These are phyloP conservation scores for Mylabris sibirica DNA, from an alignment of 2,888 invertebrate species.

Conservation along the genomic window DNA sequence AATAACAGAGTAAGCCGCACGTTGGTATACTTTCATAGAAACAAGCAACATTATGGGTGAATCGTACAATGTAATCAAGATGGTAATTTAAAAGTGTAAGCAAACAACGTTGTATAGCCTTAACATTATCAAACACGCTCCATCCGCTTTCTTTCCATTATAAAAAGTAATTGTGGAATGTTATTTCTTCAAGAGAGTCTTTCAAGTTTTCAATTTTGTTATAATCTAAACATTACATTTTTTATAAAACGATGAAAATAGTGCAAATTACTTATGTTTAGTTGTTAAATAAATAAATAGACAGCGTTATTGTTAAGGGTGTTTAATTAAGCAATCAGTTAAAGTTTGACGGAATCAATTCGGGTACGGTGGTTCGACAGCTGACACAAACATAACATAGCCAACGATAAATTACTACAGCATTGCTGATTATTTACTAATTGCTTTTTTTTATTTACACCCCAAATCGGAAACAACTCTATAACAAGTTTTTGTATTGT, in stretches of 20 bases:
- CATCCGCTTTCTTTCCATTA: neutral
- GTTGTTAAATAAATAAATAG: conserved; percentile 39
- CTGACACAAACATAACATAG: conserved; percentile 41
- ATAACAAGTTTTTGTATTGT: neutral
- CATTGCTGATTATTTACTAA: conserved; percentile 34
- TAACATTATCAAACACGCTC: neutral
- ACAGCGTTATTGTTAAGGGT: conserved; percentile 33
- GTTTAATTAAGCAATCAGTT: conserved; percentile 46
- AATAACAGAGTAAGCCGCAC: conserved; percentile 8
- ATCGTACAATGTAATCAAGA: conserved; percentile 7
- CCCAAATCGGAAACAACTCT: neutral
- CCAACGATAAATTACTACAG: conserved; percentile 35
- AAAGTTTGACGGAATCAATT: conserved; percentile 42
- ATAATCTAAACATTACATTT: neutral
- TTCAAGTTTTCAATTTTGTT: neutral
- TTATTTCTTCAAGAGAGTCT: neutral
- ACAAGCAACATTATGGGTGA: neutral
- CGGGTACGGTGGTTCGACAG: conserved; percentile 41
- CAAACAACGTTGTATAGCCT: neutral
- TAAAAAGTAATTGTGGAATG: neutral
- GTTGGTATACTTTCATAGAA: neutral
- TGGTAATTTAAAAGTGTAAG: conserved; percentile 7
- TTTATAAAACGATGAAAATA: conserved; percentile 20
- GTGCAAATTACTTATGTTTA: conserved; percentile 28
- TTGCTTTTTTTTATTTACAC: conserved; percentile 36